A percentile compares a stretch with the other conserved stretches of the same genome.
phyloP scores from a whole-genome alignment of 37 sponge, comb jelly and placozoan species.

The Aphrocallistes beatrix region DNA sequence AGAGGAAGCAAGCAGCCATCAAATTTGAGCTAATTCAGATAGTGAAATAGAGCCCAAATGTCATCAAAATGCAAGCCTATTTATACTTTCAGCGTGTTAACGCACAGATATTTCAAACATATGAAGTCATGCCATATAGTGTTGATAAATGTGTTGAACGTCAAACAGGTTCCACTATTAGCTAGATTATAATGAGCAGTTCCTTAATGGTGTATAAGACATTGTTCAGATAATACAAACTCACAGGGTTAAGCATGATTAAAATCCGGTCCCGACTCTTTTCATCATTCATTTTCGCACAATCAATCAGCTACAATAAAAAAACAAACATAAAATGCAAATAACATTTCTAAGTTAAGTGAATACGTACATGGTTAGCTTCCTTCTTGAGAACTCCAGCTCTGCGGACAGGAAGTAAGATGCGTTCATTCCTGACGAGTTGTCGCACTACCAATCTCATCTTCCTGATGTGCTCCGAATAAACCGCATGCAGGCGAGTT shows the following conservation, averaged over 20 bases:
- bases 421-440: background rate
- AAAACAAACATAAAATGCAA: too few species aligned
- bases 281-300: background rate
- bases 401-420: background rate
- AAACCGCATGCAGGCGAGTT: background rate
- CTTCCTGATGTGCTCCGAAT: slow-evolving; percentile 6
- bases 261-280: background rate
- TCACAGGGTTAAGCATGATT: background rate
- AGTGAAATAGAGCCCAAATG: too few species aligned
- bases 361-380: background rate
- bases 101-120: too few species aligned
- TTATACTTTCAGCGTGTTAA: too few species aligned
- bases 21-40: too few species aligned
- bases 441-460: background rate
- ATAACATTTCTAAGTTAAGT: too few species aligned
- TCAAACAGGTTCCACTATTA: too few species aligned
- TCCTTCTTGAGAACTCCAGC: slow-evolving; percentile 3
- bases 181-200: too few species aligned
- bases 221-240: background rate
- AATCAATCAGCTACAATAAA: background rate
- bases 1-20: background rate
- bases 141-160: too few species aligned
- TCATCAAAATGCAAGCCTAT: too few species aligned
- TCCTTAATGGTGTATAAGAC: too few species aligned
- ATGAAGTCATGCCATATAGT: too few species aligned